Percentiles rank a stretch among this genome's conserved stretches.
phyloP scores from a whole-genome alignment of 2,888 invertebrate genomes.

The Chymomyza fuscimana region DNA sequence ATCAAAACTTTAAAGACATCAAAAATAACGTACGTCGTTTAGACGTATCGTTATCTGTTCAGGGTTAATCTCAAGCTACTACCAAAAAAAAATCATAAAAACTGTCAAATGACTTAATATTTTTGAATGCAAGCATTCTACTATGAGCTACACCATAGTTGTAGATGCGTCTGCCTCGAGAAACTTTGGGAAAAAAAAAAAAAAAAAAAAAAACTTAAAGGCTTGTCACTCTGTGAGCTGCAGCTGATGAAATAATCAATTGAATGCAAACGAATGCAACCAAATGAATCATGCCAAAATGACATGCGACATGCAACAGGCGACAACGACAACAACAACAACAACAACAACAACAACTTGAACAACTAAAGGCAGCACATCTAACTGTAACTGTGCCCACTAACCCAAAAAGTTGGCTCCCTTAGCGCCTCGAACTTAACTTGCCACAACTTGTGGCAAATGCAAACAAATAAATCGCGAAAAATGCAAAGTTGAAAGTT shows the following conservation, averaged over 20 bases:
- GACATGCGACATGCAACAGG: slow-evolving; percentile 54
- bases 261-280: slow-evolving; percentile 49
- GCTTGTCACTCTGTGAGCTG: background rate
- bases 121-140: no score
- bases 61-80: no score
- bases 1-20: no score
- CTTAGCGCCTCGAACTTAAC: background rate
- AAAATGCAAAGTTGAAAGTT: slow-evolving; percentile 68
- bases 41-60: no score
- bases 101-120: no score
- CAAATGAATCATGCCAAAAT: slow-evolving; percentile 57
- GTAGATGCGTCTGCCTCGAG: no score
- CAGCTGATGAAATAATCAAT: slow-evolving; percentile 26
- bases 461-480: slow-evolving; percentile 19
- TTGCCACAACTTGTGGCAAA: slow-evolving; percentile 14
- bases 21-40: no score
- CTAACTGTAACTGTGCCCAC: slow-evolving; percentile 55
- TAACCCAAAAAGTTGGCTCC: slow-evolving; percentile 49
- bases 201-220: background rate
- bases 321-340: background rate
- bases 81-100: no score
- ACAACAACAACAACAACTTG: slow-evolving; percentile 3
- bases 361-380: slow-evolving; percentile 11
- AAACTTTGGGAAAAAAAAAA: background rate
- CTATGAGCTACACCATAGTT: no score